Evolutionary conservation across 2,797 vertebrate genomes (phyloP).

Genomic region (Nothura maculosa): DNA sequence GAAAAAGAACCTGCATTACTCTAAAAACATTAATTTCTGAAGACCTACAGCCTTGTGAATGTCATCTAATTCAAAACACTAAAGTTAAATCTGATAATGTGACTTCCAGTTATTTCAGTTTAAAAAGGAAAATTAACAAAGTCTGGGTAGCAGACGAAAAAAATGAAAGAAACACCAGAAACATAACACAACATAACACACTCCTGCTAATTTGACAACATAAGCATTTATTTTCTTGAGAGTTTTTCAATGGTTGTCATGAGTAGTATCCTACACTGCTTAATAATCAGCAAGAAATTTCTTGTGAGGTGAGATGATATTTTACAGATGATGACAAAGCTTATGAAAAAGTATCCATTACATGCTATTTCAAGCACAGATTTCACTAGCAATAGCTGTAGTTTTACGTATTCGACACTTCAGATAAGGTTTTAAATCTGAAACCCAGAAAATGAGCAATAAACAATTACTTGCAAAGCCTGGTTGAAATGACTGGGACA

Average conservation of each 20-base stretch:
- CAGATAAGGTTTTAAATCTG: background rate
- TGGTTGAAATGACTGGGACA: background rate
- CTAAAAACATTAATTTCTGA: background rate
- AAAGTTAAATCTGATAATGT: too few species aligned
- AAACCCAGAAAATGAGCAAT: background rate
- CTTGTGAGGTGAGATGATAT: background rate
- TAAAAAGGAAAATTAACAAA: background rate
- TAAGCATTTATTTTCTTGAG: background rate
- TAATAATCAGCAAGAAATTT: background rate
- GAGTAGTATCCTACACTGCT: background rate
- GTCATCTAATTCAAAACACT: background rate
- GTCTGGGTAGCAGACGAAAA: background rate
- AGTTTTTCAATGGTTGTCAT: background rate
- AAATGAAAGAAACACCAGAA: background rate
- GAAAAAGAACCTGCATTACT: background rate
- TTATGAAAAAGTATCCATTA: background rate
- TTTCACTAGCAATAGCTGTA: background rate
- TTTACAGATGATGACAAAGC: background rate
- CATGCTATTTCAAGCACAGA: background rate
- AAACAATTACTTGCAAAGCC: background rate
- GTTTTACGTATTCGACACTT: background rate
- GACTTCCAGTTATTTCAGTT: background rate
- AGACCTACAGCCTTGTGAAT: background rate
- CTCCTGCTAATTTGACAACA: too few species aligned
- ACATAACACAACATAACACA: too few species aligned